Percentiles rank a stretch among this genome's conserved stretches.
phyloP scores from a whole-genome alignment of 2,113 vertebrate species.

The Xenopus laevis region DNA sequence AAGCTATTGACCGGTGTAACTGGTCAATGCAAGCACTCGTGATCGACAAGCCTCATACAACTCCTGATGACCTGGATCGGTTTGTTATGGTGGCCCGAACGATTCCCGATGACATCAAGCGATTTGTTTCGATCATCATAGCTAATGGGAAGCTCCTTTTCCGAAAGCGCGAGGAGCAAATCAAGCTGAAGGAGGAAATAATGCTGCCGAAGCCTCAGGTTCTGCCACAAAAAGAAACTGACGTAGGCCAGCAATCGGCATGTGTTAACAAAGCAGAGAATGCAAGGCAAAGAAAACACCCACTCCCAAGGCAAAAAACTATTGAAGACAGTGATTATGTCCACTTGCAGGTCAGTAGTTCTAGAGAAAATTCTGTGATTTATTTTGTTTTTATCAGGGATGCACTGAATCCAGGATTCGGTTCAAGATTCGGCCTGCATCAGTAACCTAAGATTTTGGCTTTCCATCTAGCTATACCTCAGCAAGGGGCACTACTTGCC shows the following conservation, averaged over 20 bases:
- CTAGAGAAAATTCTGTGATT: too few species aligned
- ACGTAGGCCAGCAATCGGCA: constrained; percentile 31
- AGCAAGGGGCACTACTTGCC: too few species aligned
- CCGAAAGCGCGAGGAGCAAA: constrained; percentile 53
- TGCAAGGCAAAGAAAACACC: constrained; percentile 1
- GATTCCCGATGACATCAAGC: constrained; percentile 85
- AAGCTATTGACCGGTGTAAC: constrained; percentile 60
- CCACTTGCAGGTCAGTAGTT: constrained; percentile 65
- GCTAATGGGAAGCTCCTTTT: constrained; percentile 91
- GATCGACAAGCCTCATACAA: constrained; percentile 63
- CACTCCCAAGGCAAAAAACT: constrained; percentile 28
- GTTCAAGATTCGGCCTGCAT: too few species aligned
- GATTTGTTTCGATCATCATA: constrained; percentile 84
- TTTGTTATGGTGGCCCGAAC: constrained; percentile 86
- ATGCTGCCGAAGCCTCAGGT: constrained; percentile 29
- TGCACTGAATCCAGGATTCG: too few species aligned
- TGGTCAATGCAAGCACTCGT: constrained; percentile 76
- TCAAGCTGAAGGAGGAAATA: constrained; percentile 31
- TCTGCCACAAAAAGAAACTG: constrained; percentile 43
- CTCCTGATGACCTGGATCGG: constrained; percentile 81
- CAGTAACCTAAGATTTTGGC: too few species aligned
- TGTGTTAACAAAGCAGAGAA: constrained; percentile 20
- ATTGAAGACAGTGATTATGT: constrained; percentile 70
- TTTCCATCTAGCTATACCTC: too few species aligned
- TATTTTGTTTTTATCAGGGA: too few species aligned